phyloP scores from a whole-genome alignment of 2,888 invertebrate genomes.

The Endotricha flammealis region DNA sequence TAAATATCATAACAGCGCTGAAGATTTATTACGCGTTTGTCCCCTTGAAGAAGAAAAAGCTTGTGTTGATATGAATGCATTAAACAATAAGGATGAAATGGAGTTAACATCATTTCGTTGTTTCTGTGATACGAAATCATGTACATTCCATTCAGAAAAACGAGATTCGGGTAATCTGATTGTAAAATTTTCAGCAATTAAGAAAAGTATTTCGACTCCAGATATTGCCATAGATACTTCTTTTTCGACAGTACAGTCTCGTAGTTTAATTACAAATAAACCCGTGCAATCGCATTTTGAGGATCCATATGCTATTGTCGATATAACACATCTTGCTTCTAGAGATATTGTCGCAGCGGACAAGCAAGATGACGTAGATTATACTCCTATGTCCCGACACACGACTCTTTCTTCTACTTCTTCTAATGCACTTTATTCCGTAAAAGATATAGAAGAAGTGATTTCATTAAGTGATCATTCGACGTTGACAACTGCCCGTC shows the following conservation, averaged over 20 bases:
- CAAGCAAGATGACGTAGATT: conserved; percentile 30
- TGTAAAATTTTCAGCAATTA: conserved; percentile 66
- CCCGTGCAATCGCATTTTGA: conserved; percentile 59
- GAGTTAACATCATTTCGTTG: conserved; percentile 60
- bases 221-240: conserved; percentile 56
- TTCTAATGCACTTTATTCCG: conserved; percentile 55
- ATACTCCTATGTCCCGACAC: conserved; percentile 50
- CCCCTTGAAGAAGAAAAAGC: conserved; percentile 43
- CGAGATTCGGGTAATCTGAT: conserved; percentile 48
- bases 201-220: conserved; percentile 68
- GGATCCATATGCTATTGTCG: conserved; percentile 58
- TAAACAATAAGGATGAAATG: conserved; percentile 46
- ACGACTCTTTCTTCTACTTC: conserved; percentile 50
- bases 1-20: conserved; percentile 65
- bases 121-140: conserved; percentile 60
- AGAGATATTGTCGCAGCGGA: conserved; percentile 32
- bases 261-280: conserved; percentile 48
- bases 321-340: conserved; percentile 44
- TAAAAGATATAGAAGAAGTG: conserved; percentile 65
- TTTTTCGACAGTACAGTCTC: conserved; percentile 44
- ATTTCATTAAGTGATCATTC: conserved; percentile 50
- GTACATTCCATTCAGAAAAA: conserved; percentile 53
- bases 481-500: conserved; percentile 52
- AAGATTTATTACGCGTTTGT: conserved; percentile 55
- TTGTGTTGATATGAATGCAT: conserved; percentile 46